Evolutionary conservation across 2,113 vertebrate genomes (phyloP), one percentile per base, ranked within the genome.

Genomic region (Melospiza georgiana): DNA sequence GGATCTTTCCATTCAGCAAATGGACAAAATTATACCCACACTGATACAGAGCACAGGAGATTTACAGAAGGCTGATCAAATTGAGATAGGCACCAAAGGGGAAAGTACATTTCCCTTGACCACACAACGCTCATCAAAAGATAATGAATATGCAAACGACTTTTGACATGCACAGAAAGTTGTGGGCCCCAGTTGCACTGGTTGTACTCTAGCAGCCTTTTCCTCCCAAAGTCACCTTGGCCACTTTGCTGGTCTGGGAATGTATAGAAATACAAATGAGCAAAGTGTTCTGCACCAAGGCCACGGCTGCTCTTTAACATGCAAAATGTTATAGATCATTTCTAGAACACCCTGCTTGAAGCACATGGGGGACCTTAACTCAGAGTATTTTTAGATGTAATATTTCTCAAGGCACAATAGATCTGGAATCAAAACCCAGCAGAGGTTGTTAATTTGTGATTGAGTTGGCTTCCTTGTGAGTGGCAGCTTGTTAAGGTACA

Each of bases 191-290:
- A 67, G 52, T 51, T 91, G 87, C 65, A 62, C 31, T 68, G 54
- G n/a, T 74, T 71, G 57, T 78, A 68, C 79, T 74, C 1, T 0
- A 75, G 48, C 44, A 90, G 76, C 3, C 59, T 80, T 85, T 54
- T 41, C 31, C 75, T 71, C 11, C 61, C 51, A 91, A 90, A 93
- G 95, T 95, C 95, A 90, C 90, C 95, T 95, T 96, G 91, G 43
- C 75, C 6, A 11, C 71, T 79, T 94, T 1, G 2, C 51, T 69
- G 21, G 62, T 25, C 79, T 78, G 92, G 39, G 65, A 66, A 37
- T 0, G 0, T 25, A 4, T 41, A 55, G 15, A 90, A 96, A 90
- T 78, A 90, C 43, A 88, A 81, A 91, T 90, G 63, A 93, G 72
- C 79, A 68, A 84, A 92, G 6, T 37, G 57, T 10, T 90, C 78